Evolutionary conservation across 2,113 vertebrate species (phyloP), one percentile per base, ranked within the genome.

Genomic region (Lasiurus cinereus): DNA sequence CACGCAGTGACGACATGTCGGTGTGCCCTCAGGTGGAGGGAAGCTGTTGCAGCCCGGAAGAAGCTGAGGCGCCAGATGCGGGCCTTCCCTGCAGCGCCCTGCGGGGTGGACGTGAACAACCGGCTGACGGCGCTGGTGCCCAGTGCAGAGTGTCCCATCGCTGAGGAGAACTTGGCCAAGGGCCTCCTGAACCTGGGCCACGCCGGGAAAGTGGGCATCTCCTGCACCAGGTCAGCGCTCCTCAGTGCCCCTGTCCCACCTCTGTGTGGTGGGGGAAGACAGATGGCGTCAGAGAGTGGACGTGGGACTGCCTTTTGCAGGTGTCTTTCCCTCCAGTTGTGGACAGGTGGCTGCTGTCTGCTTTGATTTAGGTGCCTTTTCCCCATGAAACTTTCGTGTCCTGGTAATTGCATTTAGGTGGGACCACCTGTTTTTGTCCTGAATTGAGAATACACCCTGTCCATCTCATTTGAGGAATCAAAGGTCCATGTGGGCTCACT

Each of bases 21-120:
- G 31, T 83, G 10, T 94, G 3, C 91, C 79, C 10, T 70, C 99
- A 98, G 99, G 98, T 99, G 99, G 99, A 99, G 98, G 36, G 99
- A 99, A 14, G 99, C 99, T 64, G 99, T 99, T 0, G 97, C 98
- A 4, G 99, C 99, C 21, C 99, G 99, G 29, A 98, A 98, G 33
- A 99, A 99, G 95, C 88, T 99, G 94, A 99, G 99, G 97, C 98
- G 98, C 91, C 99, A 99, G 95, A 99, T 99, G 99, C 98, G 99
- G 90, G 99, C 98, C 0, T 99, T 99, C 95, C 99, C 99, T n/a
- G 99, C 99, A 0, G 99, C 99, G 5, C 99, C 99, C 0, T 99
- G 99, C 94, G 99, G 98, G 5, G 97, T 99, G 24, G 99, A 99
- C 54, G 97, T 98, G 9, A 97, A 95, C 50, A 98, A 98, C 39